Evolutionary conservation across 2,113 vertebrate genomes (phyloP).

Genomic region (Ivindomyrus marchei): DNA sequence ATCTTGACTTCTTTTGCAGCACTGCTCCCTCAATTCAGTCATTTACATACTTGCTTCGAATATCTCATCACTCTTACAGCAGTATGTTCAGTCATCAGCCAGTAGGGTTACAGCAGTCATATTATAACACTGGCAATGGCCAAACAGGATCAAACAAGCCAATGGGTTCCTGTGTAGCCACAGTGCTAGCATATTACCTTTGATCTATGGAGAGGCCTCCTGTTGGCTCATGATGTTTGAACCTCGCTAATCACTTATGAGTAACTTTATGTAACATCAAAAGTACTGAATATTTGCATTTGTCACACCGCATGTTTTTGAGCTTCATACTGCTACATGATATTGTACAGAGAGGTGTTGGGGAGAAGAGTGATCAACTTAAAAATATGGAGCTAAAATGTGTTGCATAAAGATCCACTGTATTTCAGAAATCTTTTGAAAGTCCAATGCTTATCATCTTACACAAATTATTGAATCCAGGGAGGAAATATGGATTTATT

Average conservation of each 20-base stretch:
- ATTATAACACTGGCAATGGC: background rate
- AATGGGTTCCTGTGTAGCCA: background rate
- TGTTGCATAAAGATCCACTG: background rate
- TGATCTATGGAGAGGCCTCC: background rate
- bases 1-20: background rate
- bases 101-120: background rate
- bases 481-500: background rate
- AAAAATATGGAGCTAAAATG: background rate
- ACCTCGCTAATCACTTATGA: background rate
- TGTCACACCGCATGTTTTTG: background rate
- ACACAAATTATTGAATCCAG: background rate
- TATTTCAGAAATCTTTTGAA: background rate
- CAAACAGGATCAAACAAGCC: background rate
- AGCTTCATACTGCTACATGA: background rate
- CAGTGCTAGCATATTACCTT: background rate
- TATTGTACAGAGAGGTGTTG: background rate
- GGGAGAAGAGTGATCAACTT: background rate
- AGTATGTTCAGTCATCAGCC: background rate
- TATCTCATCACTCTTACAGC: background rate
- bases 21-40: background rate
- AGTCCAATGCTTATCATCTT: background rate
- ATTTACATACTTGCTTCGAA: background rate
- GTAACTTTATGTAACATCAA: background rate
- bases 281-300: background rate
- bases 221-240: background rate